Percentiles rank a stretch among this genome's conserved stretches.
These are phyloP conservation scores for Vollenhovia emeryi DNA, from an alignment of 1,140 invertebrate species.

Conservation along the genomic window DNA sequence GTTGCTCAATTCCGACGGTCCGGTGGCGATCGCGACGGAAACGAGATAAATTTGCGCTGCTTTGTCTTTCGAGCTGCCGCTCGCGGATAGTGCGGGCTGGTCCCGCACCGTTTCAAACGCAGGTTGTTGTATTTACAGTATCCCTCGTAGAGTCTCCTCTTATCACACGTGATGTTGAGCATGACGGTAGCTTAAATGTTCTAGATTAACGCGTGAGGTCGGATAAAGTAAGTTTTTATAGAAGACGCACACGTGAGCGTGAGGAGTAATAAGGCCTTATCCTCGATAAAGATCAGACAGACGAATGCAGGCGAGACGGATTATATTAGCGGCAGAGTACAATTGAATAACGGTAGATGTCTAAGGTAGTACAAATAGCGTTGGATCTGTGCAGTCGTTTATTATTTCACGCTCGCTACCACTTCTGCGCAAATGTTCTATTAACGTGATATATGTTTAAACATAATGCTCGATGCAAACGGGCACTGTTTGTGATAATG, in stretches of 20 bases:
- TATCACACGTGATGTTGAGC: conserved; percentile 36
- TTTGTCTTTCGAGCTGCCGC: conserved; percentile 16
- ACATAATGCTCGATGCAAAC: conserved; percentile 16
- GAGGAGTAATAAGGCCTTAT: conserved; percentile 47
- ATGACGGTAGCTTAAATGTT: conserved; percentile 53
- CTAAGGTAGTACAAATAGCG: conserved; percentile 35
- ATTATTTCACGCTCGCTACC: conserved; percentile 64
- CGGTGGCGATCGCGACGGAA: conserved; percentile 9
- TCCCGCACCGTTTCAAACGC: conserved; percentile 25
- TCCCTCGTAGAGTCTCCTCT: not conserved
- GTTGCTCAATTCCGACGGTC: conserved; percentile 43
- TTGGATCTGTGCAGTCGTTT: conserved; percentile 55
- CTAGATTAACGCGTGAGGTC: conserved; percentile 31
- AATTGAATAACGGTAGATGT: conserved; percentile 18
- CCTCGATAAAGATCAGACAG: not conserved
- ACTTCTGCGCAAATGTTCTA: conserved; percentile 66
- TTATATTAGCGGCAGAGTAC: not conserved
- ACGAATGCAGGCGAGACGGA: not conserved
- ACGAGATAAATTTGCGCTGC: conserved; percentile 22
- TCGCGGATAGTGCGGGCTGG: conserved; percentile 39
- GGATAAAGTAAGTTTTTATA: conserved; percentile 61
- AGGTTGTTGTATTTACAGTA: not conserved
- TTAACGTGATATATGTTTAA: conserved; percentile 67
- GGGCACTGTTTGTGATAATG: conserved; percentile 73
- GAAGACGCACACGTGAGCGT: conserved; percentile 4